Base-by-base conservation (phyloP, 1,140 invertebrate genomes). In the Triops cancriformis region DNA sequence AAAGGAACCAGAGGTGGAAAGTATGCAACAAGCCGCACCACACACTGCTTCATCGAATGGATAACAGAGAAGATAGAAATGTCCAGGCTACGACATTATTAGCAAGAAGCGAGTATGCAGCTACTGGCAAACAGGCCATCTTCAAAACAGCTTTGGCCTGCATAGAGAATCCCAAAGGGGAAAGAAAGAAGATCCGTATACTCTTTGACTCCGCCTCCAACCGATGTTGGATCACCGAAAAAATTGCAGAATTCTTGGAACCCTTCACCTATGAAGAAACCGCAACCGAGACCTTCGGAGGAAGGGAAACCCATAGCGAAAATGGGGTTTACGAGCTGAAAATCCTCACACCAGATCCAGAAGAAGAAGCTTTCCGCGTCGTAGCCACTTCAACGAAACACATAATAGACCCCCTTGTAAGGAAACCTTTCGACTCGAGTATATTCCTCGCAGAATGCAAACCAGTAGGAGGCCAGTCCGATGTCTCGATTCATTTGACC, bases 41-140 rank as follows among this genome's bases (percentile, higher is more conserved):
- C 72, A n/a, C n/a, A n/a, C 72, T 37, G 9, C 51, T 77, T 3
- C 76, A 77, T 72, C 51, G 76, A 45, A 45, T 18, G 18, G 43
- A 45, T 11, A 45, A 45, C 10, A 1, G 18, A 45, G 43, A 45
- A 45, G 43, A 45, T 45, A 1, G 10, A 18, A 45, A 45, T 45
- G 43, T 18, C 43, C 10, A 45, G 18, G 43, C 43, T 1, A 45
- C 43, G 43, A 45, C 43, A 1, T 45, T 45, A 18, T 11, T 45
- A 18, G 18, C 43, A 45, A 45, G 18, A 18, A 45, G 43, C 43
- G 43, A 45, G 18, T 45, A 1, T 45, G 1, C 43, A 45, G 43
- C 43, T 9, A 45, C 10, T 11, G 18, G 43, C n/a, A 45, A 45
- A 18, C 43, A 45, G 18, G 43, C 43, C 43, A 45, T 45, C 18